A percentile compares a stretch with the other conserved stretches of the same genome.
Conservation (phyloP, 1,140 invertebrate species). For the Drosophila repletoides region DNA sequence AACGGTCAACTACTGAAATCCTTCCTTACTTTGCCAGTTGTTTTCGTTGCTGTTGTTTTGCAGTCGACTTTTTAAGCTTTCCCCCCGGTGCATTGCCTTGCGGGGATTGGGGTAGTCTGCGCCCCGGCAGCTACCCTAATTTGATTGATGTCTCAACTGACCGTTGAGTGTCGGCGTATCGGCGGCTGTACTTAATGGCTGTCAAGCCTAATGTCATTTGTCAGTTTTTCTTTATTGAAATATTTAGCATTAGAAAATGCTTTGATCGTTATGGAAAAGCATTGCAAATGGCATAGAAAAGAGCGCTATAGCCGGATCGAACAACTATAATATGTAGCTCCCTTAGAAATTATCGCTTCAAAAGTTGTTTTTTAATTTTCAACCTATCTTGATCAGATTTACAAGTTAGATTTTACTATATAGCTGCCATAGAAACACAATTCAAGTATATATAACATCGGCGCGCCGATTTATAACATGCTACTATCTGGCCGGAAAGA, state of each 20-base stretch:
- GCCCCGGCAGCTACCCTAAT: conserved; percentile 27
- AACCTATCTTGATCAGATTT: too few relatives aligned
- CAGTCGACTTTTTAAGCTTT: conserved; percentile 51
- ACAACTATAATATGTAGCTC: too few relatives aligned
- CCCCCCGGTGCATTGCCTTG: background rate
- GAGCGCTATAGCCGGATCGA: too few relatives aligned
- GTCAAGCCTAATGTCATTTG: conserved; percentile 67
- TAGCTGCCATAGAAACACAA: too few relatives aligned
- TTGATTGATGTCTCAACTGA: conserved; percentile 76
- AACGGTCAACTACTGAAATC: conserved; percentile 44
- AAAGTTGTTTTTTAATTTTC: too few relatives aligned
- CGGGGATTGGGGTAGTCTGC: background rate
- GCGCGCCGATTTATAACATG: too few relatives aligned
- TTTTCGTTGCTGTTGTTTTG: conserved; percentile 11
- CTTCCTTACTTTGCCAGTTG: background rate
- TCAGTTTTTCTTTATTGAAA: conserved; percentile 34
- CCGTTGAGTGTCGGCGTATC: conserved; percentile 55
- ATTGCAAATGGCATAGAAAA: background rate
- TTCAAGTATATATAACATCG: too few relatives aligned
- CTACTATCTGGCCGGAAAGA: too few relatives aligned
- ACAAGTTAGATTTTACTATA: too few relatives aligned
- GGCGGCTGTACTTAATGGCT: conserved; percentile 55
- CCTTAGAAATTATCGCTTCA: too few relatives aligned
- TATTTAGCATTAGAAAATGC: conserved; percentile 3
- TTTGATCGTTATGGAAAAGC: too few relatives aligned